phyloP scores from a whole-genome alignment of 2,888 invertebrate species.

The Chaitophorus viminalis region DNA sequence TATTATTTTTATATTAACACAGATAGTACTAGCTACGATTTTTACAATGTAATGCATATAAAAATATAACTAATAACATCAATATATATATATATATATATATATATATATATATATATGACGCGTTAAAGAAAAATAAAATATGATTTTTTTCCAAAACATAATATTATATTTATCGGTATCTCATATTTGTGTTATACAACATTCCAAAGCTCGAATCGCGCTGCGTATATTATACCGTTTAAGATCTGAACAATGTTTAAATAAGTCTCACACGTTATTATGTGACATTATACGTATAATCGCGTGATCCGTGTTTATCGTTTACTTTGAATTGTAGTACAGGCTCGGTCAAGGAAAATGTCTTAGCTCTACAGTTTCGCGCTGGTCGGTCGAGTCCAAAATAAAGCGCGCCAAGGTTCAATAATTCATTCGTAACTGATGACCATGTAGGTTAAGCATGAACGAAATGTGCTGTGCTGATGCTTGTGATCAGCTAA shows the following conservation, averaged over 20 bases:
- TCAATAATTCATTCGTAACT: neutral
- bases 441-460: neutral
- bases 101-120: no score
- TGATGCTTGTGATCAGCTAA: neutral
- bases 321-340: neutral
- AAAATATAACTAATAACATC: no score
- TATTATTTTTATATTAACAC: no score
- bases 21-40: no score
- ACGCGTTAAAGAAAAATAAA: no score
- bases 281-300: neutral
- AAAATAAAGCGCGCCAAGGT: neutral
- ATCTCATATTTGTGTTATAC: neutral
- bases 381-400: neutral
- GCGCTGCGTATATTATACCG: neutral
- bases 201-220: neutral
- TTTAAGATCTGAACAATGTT: neutral
- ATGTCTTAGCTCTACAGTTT: neutral
- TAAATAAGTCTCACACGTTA: neutral
- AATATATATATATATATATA: no score
- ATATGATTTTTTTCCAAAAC: no score
- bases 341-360: neutral
- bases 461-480: neutral
- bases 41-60: no score
- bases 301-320: neutral
- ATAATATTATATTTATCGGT: no score